A percentile compares a stretch with the other conserved stretches of the same genome.
Evolutionary conservation across 2,797 vertebrate genomes (phyloP).

Genomic region (Rhynchonycteris naso): DNA sequence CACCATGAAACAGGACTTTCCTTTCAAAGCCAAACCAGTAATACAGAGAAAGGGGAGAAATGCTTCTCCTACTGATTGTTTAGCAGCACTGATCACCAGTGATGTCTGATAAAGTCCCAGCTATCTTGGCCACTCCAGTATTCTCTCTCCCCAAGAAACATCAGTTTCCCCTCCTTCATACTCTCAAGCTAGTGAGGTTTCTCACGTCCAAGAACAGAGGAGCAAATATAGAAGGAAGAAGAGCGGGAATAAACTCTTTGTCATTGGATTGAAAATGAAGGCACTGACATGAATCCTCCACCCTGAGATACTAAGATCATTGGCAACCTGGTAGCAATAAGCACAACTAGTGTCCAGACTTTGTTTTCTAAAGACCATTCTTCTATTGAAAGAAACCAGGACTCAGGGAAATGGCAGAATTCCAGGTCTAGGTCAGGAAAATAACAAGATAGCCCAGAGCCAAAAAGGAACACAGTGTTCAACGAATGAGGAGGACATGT

Average conservation of each 20-base stretch:
- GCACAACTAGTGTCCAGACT: background rate
- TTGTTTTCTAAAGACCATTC: background rate
- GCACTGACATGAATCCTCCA: background rate
- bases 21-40: background rate
- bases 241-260: background rate
- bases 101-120: background rate
- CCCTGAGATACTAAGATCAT: background rate
- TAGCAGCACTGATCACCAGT: background rate
- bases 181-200: background rate
- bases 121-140: background rate
- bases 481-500: background rate
- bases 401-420: background rate
- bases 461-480: background rate
- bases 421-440: background rate
- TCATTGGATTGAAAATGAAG: background rate
- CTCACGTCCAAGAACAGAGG: background rate
- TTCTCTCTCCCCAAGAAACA: background rate
- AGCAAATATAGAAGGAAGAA: rapidly evolving
- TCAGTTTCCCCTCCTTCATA: background rate
- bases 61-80: background rate
- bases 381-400: background rate
- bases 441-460: background rate
- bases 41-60: background rate
- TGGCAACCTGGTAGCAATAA: background rate
- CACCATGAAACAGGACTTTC: background rate